Evolutionary conservation across 2,888 invertebrate genomes (phyloP).

Genomic region (Mactromeris polynyma): DNA sequence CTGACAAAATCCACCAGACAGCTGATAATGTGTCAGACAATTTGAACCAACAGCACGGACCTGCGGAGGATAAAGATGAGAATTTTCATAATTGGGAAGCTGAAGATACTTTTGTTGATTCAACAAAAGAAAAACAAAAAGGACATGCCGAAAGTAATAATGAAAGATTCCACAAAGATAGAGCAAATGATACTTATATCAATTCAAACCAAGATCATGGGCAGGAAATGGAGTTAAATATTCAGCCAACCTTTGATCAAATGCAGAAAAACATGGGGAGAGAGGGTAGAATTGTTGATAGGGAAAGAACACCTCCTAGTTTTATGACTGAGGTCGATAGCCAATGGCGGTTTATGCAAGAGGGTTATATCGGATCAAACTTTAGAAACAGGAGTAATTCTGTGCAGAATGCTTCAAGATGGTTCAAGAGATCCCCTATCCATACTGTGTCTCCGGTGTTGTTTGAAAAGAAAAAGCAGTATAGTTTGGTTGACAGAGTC

Average conservation of each 20-base stretch:
- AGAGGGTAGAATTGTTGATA: background rate
- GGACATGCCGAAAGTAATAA: no score
- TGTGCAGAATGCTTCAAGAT: conserved; percentile 5
- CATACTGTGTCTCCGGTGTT: background rate
- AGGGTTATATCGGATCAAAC: background rate
- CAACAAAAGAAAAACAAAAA: background rate
- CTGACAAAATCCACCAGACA: background rate
- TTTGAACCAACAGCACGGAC: background rate
- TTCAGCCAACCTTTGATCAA: conserved; percentile 13
- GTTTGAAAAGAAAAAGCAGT: background rate
- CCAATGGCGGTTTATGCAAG: background rate
- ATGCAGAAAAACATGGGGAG: background rate
- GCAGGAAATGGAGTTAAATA: background rate
- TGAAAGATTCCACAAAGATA: no score
- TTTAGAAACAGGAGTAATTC: background rate
- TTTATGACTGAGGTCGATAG: background rate
- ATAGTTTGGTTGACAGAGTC: background rate
- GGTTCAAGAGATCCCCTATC: background rate
- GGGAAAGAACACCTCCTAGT: background rate
- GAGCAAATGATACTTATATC: no score
- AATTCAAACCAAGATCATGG: background rate
- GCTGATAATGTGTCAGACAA: no score
- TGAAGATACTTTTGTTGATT: background rate
- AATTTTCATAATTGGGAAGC: background rate
- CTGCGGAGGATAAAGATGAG: background rate